Base-by-base conservation (phyloP, 2,888 invertebrate species). In the Leucophenga maculata region DNA sequence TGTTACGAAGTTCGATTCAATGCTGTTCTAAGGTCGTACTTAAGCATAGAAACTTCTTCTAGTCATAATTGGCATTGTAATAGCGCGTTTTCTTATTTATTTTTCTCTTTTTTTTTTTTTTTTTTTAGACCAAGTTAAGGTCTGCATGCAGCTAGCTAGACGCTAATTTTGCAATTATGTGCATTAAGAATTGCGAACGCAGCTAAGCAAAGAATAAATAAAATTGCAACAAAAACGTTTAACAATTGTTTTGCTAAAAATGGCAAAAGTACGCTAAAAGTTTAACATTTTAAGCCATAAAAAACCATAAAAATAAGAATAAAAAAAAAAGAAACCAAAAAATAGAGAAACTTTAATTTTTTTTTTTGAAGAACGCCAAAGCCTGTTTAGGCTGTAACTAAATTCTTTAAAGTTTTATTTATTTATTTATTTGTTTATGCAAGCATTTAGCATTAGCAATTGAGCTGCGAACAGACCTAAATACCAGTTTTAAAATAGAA, bases 101-200 rank as follows among this genome's bases (percentile, higher is more conserved):
- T 50, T n/a, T 50, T 50, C 1, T 14, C n/a, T 50, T 50, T 32
- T 32, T 32, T 32, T 6, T 32, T 32, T 32, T 6, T 22, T 22
- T 55, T 69, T 67, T 67, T 70, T 68, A 73, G 71, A 65, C 71
- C 72, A 75, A 67, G 74, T 72, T 75, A 74, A 80, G 81, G 79
- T 83, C 78, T 83, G 83, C 80, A 81, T 83, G 83, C 83, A 78
- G 77, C 83, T 81, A 80, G 83, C 80, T 81, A 81, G 83, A 82
- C 77, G 77, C 83, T 81, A 80, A 80, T 80, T 80, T 78, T 81
- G 80, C 80, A 80, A 81, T 83, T 82, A 52, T 52, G 18, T 52
- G 18, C 16, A 52, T 9, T 11, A 52, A 52, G 16, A 52, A 18
- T 52, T 52, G 16, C 9, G 6, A 18, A 52, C 20, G 16, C 9